Percentiles rank a stretch among this genome's conserved stretches.
phyloP scores from a whole-genome alignment of 2,888 invertebrate species.

The Brenthis daphne region DNA sequence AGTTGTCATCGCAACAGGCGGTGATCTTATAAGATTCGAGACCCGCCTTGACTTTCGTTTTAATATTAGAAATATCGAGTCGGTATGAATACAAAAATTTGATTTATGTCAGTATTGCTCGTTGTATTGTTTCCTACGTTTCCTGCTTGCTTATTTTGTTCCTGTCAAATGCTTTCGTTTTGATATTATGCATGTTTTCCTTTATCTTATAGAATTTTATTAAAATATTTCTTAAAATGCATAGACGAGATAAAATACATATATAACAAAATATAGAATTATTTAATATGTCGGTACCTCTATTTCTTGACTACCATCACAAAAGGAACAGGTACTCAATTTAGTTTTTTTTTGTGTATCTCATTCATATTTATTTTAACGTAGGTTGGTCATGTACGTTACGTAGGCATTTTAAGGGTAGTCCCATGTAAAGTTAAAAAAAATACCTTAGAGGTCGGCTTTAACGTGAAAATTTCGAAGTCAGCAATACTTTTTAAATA shows the following conservation, averaged over 20 bases:
- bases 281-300: not conserved
- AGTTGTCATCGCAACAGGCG: conserved; percentile 47
- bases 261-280: not conserved
- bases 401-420: too few relatives aligned
- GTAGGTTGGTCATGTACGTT: too few relatives aligned
- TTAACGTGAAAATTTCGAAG: too few relatives aligned
- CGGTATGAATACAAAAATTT: conserved; percentile 60
- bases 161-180: conserved; percentile 62
- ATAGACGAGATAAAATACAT: not conserved
- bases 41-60: conserved; percentile 56
- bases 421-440: too few relatives aligned
- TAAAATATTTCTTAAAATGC: conserved; percentile 9
- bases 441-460: too few relatives aligned
- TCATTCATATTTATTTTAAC: too few relatives aligned
- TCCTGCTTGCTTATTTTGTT: conserved; percentile 59
- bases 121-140: conserved; percentile 66
- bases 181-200: conserved; percentile 22
- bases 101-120: conserved; percentile 66
- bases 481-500: too few relatives aligned
- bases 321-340: too few relatives aligned
- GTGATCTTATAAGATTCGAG: conserved; percentile 53
- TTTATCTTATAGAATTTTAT: conserved; percentile 13
- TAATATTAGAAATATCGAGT: conserved; percentile 62
- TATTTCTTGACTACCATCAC: not conserved
- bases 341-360: too few relatives aligned